Evolutionary conservation across 2,888 invertebrate genomes (phyloP), one percentile per base, ranked within the genome.

Genomic region (Drosophila gaucha): DNA sequence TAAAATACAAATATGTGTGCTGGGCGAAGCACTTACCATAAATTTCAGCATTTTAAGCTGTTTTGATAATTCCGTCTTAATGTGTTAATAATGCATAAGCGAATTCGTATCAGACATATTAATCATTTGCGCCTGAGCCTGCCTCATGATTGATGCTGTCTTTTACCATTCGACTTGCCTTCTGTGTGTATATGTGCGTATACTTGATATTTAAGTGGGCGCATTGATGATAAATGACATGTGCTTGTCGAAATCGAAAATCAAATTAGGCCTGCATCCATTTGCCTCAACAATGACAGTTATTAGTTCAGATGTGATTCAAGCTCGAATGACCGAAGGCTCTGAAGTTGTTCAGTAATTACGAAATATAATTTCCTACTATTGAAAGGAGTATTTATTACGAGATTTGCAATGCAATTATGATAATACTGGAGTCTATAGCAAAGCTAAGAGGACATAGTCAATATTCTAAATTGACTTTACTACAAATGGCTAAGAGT

Each of bases 51-150:
- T 44, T 72, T 57, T 50, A 67, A 73, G 56, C 55, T 58, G 56
- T 60, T 67, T 44, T 28, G 52, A 67, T 65, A 64, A 54, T 63
- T 57, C 39, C 41, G 72, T 69, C 65, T 77, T 67, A 78, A 78
- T 79, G 78, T 76, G 80, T 76, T 78, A 65, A 79, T 78, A 79
- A 79, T 76, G 74, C 63, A 76, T 65, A 73, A 65, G 38, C 60
- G 62, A 70, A 55, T 60, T 35, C 63, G 52, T 67, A 52, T 67
- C 67, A 60, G 65, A 65, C 62, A 75, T 46, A 79, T 79, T 74
- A 80, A 79, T 79, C 78, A 75, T 70, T 51, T 74, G 64, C 52
- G 56, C 51, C 26, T 18, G 1, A 44, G 56, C 58, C 12, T 44
- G 65, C 6, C 50, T 14, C 43, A 58, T 78, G 80, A 80, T 80